These are phyloP conservation scores for Epinotia demarniana DNA, from an alignment of 2,888 invertebrate genomes.

Conservation along the genomic window DNA sequence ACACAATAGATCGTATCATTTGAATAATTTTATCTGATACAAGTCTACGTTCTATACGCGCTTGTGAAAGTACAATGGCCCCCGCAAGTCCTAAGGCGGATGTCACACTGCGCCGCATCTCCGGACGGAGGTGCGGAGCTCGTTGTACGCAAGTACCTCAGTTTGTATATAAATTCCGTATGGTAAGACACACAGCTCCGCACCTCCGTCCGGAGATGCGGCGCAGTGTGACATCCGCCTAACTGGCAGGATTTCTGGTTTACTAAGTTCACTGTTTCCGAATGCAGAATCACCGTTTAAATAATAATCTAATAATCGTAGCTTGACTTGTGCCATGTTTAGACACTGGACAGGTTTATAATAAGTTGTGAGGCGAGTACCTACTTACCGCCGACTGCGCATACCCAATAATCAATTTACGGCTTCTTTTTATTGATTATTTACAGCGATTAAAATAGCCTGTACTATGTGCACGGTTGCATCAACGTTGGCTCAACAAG, in stretches of 20 bases:
- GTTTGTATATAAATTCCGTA: too few species aligned
- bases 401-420: conserved; percentile 24
- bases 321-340: conserved; percentile 1
- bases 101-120: too few species aligned
- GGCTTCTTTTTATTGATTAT: conserved; percentile 26
- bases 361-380: conserved; percentile 14
- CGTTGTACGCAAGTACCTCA: too few species aligned
- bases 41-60: conserved; percentile 68
- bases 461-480: conserved; percentile 4
- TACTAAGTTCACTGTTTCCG: neutral
- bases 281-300: neutral
- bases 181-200: too few species aligned
- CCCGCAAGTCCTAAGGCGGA: conserved; percentile 40
- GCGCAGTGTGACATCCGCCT: too few species aligned
- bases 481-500: conserved; percentile 5
- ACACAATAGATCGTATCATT: conserved; percentile 83
- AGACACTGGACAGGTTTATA: conserved; percentile 9
- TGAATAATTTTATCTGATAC: conserved; percentile 82
- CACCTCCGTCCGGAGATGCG: too few species aligned
- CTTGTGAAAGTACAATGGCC: conserved; percentile 48
- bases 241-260: neutral
- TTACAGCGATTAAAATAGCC: conserved; percentile 22
- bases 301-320: neutral
- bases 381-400: conserved; percentile 5
- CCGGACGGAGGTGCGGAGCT: too few species aligned